Evolutionary conservation across 1,140 invertebrate genomes (phyloP), one percentile per base, ranked within the genome.

Genomic region (Paraescarpia echinospica): DNA sequence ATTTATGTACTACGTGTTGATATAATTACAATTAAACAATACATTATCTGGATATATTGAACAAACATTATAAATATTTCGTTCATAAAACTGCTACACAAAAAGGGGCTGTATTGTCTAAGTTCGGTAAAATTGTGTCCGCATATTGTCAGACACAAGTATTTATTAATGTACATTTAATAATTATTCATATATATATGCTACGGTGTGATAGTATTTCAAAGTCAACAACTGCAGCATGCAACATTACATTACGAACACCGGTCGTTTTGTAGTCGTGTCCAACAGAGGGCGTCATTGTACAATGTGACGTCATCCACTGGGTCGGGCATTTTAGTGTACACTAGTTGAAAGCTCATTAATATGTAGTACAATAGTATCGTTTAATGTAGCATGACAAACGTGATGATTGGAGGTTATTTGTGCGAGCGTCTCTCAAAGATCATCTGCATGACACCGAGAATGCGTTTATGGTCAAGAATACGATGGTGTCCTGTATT

Each of bases 401-500:
- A 77, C 22, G 22, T 77, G 18, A 22, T 27, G 59, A 31, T 77
- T 77, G 9, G 27, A 31, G 59, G 27, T 77, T 18, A 77, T 27
- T 77, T 77, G 27, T 31, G 14, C 59, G 22, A 77, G 9, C 59
- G 4, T 77, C 59, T 77, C 59, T 77, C 59, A 18, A 77, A n/a
- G 89, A 94, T 92, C 41, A 88, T 92, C 92, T 94, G 93, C 35
- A 95, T 92, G 91, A 94, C 94, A 33, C 94, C 91, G n/a, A 94
- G 93, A n/a, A 94, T 91, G 33, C 92, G 92, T 89, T 91, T 34
- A 92, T 94, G 92, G 9, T 93, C 89, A 8, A 96, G 93, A 88
- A 96, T 95, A 59, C 94, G 95, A 96, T 98, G 97, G 95, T 99
- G 98, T 95, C 98, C 97, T 0, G 97, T 97, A 91, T 96, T 97